Base-by-base conservation (phyloP, 2,797 vertebrate genomes). In the Cryptoblepharus egeriae region DNA sequence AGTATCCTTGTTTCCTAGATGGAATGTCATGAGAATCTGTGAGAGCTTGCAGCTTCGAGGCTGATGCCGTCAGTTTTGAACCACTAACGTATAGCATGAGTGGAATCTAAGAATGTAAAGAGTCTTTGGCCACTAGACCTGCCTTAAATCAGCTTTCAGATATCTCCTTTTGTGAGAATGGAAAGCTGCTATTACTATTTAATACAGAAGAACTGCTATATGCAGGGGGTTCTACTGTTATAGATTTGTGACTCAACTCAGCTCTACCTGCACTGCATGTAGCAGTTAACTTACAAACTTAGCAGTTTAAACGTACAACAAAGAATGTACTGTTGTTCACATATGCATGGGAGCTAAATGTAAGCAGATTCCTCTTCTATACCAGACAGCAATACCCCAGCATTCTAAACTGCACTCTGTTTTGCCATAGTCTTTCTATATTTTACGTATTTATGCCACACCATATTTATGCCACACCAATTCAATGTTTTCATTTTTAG, bases 51-150 rank as follows among this genome's bases (percentile, higher is more conserved):
- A 49, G 45, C 7, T 2, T 49, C 12, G 45, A 9, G 45, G 45
- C 45, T 49, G n/a, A 37, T 67, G 12, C 11, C 6, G 18, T 35
- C 63, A 30, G 22, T 80, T 63, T 80, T 72, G 49, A 63, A 72
- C 1, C 55, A 37, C 78, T 69, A n/a, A 79, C 28, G 26, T 1
- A 52, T 2, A 1, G 1, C 2, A 2, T 1, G 28, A 18, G 20
- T 74, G 39, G n/a, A 20, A 2, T 77, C 8, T 77, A 75, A 15
- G 65, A 45, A 61, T 81, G 7, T 22, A 84, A 57, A 58, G 71
- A 70, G 1, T 5, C 77, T 52, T 73, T 60, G n/a, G 1, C 55
- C 2, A 28, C 0, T 63, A 72, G 32, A 1, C 58, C 74, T 49
- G 24, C 0, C 1, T n/a, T 61, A 20, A 63, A 3, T 10, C 26